Conservation (phyloP, 2,888 invertebrate genomes). For the Caradrina kadenii region DNA sequence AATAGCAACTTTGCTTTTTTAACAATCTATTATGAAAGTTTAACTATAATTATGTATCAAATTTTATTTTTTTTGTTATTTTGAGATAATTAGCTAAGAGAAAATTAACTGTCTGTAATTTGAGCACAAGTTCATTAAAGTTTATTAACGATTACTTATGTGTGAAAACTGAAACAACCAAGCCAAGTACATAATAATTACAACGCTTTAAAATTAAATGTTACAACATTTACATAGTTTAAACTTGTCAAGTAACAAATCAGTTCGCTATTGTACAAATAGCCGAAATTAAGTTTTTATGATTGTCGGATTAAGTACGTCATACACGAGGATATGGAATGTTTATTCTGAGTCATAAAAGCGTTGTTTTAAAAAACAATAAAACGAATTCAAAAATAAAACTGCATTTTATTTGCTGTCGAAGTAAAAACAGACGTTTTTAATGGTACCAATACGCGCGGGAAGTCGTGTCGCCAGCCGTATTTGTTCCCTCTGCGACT, state of each 20-base stretch:
- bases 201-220: neutral
- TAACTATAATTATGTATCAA: neutral
- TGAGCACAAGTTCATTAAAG: neutral
- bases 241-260: slow-evolving; percentile 9
- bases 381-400: slow-evolving; percentile 78
- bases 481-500: slow-evolving; percentile 38
- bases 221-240: slow-evolving; percentile 10
- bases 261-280: slow-evolving; percentile 16
- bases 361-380: slow-evolving; percentile 74
- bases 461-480: slow-evolving; percentile 57
- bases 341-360: slow-evolving; percentile 71
- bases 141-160: neutral
- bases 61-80: too few species aligned
- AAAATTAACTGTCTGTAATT: too few species aligned
- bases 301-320: slow-evolving; percentile 57
- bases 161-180: neutral
- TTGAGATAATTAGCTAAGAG: neutral
- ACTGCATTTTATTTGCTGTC: slow-evolving; percentile 75
- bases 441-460: slow-evolving; percentile 74
- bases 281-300: slow-evolving; percentile 57
- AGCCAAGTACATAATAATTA: neutral
- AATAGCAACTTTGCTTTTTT: slow-evolving; percentile 40
- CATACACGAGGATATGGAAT: slow-evolving; percentile 58
- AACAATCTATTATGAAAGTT: slow-evolving; percentile 19
- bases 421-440: slow-evolving; percentile 76